Percentiles rank a stretch among this genome's conserved stretches.
Conservation (phyloP, 2,888 invertebrate species). For the Perdita meconis region DNA sequence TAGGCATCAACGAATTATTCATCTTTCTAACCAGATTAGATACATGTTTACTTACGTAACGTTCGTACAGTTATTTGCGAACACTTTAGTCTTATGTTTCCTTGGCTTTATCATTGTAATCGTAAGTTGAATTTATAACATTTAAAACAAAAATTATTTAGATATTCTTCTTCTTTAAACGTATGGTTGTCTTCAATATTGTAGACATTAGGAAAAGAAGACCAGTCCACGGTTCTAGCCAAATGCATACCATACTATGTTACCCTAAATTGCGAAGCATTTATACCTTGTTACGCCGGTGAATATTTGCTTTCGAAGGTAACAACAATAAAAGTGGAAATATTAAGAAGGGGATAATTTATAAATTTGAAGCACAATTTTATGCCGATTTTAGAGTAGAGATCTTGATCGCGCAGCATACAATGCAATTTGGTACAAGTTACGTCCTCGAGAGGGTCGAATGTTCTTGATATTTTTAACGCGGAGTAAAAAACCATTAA, state of each 20-base stretch:
- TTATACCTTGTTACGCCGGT: constrained; percentile 61
- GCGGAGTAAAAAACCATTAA: constrained; percentile 44
- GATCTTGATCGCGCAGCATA: constrained; percentile 34
- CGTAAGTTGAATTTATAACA: constrained; percentile 42
- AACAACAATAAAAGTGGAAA: constrained; percentile 2
- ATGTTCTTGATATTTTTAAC: constrained; percentile 38
- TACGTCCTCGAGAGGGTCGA: constrained; percentile 33
- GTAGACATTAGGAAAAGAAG: constrained; percentile 22
- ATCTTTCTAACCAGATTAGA: constrained; percentile 38
- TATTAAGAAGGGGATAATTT: background rate
- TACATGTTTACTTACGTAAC: constrained; percentile 46
- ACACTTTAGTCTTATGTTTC: constrained; percentile 55
- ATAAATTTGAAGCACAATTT: background rate
- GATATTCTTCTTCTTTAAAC: background rate
- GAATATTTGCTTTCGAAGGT: constrained; percentile 66
- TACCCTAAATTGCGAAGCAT: constrained; percentile 51
- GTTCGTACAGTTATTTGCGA: constrained; percentile 56
- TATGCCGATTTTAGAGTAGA: constrained; percentile 32
- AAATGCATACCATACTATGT: constrained; percentile 57
- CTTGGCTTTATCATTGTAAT: constrained; percentile 53
- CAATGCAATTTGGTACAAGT: constrained; percentile 48
- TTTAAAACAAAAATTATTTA: too few relatives aligned
- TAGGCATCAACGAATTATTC: constrained; percentile 56
- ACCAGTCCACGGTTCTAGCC: constrained; percentile 21
- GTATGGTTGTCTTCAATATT: background rate